Evolutionary conservation across 1,140 invertebrate genomes (phyloP).

Genomic region (Drosophila nebulosa): DNA sequence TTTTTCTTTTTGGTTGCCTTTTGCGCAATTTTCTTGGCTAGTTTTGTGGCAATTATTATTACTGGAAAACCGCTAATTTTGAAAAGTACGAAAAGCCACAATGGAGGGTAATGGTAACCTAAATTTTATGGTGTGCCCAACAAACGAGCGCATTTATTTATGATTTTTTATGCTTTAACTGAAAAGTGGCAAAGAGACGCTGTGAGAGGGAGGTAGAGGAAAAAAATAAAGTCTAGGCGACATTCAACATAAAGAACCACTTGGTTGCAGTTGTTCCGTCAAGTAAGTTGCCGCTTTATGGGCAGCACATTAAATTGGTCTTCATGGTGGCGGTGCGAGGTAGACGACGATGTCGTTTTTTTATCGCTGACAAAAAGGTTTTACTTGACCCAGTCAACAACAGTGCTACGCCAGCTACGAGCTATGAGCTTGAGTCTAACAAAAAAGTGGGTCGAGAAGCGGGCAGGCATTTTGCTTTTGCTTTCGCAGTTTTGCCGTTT

Average conservation of each 20-base stretch:
- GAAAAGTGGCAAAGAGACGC: too few relatives aligned
- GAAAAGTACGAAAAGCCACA: slow-evolving; percentile 33
- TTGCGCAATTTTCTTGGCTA: neutral
- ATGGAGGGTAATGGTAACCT: slow-evolving; percentile 18
- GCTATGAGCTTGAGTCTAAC: too few relatives aligned
- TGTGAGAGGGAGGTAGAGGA: slow-evolving; percentile 10
- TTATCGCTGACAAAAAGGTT: slow-evolving; percentile 75
- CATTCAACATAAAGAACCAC: slow-evolving; percentile 22
- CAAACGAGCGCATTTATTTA: slow-evolving; percentile 66
- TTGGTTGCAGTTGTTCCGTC: slow-evolving; percentile 35
- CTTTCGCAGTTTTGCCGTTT: slow-evolving; percentile 11
- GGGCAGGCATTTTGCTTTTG: slow-evolving; percentile 14
- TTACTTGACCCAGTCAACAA: slow-evolving; percentile 72
- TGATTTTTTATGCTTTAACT: slow-evolving; percentile 38
- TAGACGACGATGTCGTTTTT: slow-evolving; percentile 53
- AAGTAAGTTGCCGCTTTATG: slow-evolving; percentile 57
- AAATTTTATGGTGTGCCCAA: slow-evolving; percentile 12
- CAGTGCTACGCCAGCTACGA: neutral
- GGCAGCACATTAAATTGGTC: slow-evolving; percentile 63
- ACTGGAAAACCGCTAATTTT: slow-evolving; percentile 47
- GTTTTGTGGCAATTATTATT: neutral
- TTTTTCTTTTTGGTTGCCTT: slow-evolving; percentile 1
- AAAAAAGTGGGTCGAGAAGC: slow-evolving; percentile 52
- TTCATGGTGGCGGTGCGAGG: neutral
- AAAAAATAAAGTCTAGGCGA: neutral